These are phyloP conservation scores for Petrolisthes manimaculis DNA, from an alignment of 2,888 invertebrate genomes.

Conservation along the genomic window DNA sequence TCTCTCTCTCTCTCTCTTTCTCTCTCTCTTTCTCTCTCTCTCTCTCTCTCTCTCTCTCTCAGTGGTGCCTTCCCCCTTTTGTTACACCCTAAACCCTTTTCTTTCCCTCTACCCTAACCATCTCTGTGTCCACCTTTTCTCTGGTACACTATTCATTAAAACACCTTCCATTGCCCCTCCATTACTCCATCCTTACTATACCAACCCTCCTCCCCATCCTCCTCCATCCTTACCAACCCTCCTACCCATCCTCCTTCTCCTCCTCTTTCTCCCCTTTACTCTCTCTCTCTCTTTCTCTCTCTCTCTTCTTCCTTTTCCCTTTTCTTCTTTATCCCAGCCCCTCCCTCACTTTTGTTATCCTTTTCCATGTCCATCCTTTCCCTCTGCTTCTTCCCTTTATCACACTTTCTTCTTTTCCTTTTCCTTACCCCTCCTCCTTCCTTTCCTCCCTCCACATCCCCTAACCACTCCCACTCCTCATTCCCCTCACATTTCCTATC, in stretches of 20 bases:
- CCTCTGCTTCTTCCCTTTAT: neutral
- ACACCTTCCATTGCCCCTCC: neutral
- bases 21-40: neutral
- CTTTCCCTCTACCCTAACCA: neutral
- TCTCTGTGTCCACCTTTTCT: neutral
- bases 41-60: neutral
- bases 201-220: no score
- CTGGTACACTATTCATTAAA: neutral
- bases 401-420: no score
- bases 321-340: neutral
- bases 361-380: neutral
- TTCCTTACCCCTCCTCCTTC: neutral
- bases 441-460: neutral
- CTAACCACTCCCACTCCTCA: neutral
- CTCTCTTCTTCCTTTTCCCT: neutral
- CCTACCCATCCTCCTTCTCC: neutral
- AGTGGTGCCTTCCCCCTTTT: neutral
- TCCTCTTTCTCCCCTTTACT: neutral
- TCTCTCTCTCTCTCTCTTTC: neutral
- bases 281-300: conserved; percentile 3
- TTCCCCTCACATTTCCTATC: neutral
- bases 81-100: neutral
- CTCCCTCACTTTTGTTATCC: neutral
- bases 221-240: no score
- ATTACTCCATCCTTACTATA: neutral